Percentiles rank a stretch among this genome's conserved stretches.
These are phyloP conservation scores for Leptinotarsa peninsularis DNA, from an alignment of 2,888 invertebrate species.

Conservation along the genomic window DNA sequence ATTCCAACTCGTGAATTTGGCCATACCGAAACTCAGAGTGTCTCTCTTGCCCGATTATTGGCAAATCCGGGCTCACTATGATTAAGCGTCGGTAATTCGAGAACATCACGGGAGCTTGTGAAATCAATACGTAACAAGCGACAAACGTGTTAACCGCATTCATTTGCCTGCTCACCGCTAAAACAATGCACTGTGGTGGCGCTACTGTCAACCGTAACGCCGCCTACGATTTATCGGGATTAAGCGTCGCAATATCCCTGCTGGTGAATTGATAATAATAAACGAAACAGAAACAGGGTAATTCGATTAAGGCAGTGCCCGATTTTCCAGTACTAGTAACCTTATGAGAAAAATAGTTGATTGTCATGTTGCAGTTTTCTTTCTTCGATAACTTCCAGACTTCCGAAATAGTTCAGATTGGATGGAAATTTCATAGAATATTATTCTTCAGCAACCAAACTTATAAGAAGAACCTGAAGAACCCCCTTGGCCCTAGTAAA, in stretches of 20 bases:
- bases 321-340: no score
- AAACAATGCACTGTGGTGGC: conserved; percentile 67
- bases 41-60: conserved; percentile 35
- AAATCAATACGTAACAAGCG: conserved; percentile 67
- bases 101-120: conserved; percentile 62
- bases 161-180: conserved; percentile 67
- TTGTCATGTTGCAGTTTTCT: no score
- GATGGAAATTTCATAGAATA: no score
- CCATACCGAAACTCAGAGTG: conserved; percentile 14
- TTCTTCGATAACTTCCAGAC: no score
- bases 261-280: conserved; percentile 20
- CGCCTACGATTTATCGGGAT: conserved; percentile 48
- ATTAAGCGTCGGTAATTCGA: conserved; percentile 65
- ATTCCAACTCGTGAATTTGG: not conserved
- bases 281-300: not conserved
- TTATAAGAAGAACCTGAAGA: no score
- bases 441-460: no score
- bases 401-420: no score
- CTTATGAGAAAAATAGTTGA: no score
- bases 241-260: conserved; percentile 33
- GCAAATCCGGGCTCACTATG: conserved; percentile 62
- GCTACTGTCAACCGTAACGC: conserved; percentile 58
- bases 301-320: not conserved
- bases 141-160: conserved; percentile 68
- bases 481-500: no score